Conservation (phyloP, 1,140 invertebrate species). For the Meloidogyne chitwoodi region DNA sequence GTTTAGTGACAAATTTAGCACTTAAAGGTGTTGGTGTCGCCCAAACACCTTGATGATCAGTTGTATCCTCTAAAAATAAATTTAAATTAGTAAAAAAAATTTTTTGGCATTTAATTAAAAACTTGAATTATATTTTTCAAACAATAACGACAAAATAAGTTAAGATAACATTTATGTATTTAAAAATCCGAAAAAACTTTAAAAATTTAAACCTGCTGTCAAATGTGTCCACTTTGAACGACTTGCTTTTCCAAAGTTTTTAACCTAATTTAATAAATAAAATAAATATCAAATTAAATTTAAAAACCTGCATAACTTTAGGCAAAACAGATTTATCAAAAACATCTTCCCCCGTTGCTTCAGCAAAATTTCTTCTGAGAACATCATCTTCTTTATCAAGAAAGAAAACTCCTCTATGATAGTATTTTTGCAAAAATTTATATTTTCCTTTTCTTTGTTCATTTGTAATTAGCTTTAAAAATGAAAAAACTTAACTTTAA, state of each 20-base stretch:
- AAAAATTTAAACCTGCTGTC: slow-evolving; percentile 69
- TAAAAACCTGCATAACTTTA: slow-evolving; percentile 89
- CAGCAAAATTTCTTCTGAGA: slow-evolving; percentile 88
- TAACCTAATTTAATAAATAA: slow-evolving; percentile 68
- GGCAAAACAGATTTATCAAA: slow-evolving; percentile 97
- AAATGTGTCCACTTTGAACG: slow-evolving; percentile 98
- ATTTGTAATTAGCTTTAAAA: slow-evolving; percentile 24
- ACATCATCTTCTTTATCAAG: slow-evolving; percentile 89
- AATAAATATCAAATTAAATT: slow-evolving; percentile 18
- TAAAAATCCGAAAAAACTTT: not conserved
- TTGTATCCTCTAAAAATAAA: slow-evolving; percentile 79
- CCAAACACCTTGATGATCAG: slow-evolving; percentile 95
- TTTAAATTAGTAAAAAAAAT: too few species aligned
- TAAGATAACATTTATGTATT: too few species aligned
- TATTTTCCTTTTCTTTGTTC: slow-evolving; percentile 83
- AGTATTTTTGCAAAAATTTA: slow-evolving; percentile 99
- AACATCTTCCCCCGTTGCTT: slow-evolving; percentile 94
- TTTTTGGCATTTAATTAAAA: too few species aligned
- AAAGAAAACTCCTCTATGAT: slow-evolving; percentile 96
- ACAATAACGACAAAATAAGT: too few species aligned
- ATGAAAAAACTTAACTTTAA: not conserved
- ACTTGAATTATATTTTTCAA: too few species aligned
- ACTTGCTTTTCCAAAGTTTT: slow-evolving; percentile 97
- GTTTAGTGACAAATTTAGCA: slow-evolving; percentile 80
- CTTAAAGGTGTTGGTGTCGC: slow-evolving; percentile 80